Conservation (phyloP, 2,888 invertebrate species). For the Drosophila putrida region DNA sequence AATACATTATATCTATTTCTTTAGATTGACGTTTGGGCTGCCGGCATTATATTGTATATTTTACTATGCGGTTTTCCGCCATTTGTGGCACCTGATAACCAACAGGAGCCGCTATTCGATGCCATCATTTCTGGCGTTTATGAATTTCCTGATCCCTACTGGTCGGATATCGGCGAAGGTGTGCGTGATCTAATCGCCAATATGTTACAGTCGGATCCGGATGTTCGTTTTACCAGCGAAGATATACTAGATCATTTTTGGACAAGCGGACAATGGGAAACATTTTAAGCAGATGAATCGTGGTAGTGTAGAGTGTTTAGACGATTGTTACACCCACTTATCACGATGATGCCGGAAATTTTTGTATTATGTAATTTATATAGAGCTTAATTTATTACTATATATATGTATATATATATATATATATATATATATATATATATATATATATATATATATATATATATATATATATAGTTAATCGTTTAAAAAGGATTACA, state of each 20-base stretch:
- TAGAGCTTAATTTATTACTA: constrained; percentile 73
- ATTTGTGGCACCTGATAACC: constrained; percentile 96
- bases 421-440: constrained; percentile 13
- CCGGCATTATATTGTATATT: constrained; percentile 98
- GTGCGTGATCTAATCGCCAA: constrained; percentile 96
- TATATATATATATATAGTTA: too few relatives aligned
- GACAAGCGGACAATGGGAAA: constrained; percentile 85
- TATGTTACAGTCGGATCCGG: constrained; percentile 96
- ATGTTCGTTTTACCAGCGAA: constrained; percentile 95
- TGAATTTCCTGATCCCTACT: constrained; percentile 98
- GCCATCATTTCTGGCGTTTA: constrained; percentile 96
- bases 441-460: constrained; percentile 1
- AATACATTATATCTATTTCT: not conserved
- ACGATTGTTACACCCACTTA: constrained; percentile 9
- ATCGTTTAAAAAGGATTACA: constrained; percentile 26
- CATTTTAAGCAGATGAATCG: constrained; percentile 77
- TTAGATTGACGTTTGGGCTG: constrained; percentile 99
- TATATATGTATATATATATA: constrained; percentile 38
- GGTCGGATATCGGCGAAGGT: constrained; percentile 95
- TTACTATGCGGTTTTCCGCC: constrained; percentile 99
- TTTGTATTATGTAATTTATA: constrained; percentile 73
- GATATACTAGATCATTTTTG: constrained; percentile 97
- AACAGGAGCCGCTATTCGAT: constrained; percentile 98
- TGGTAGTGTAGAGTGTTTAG: constrained; percentile 54
- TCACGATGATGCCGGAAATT: constrained; percentile 59